Evolutionary conservation across 1,140 invertebrate species (phyloP), one percentile per base, ranked within the genome.

Genomic region (Drosophila sp.): DNA sequence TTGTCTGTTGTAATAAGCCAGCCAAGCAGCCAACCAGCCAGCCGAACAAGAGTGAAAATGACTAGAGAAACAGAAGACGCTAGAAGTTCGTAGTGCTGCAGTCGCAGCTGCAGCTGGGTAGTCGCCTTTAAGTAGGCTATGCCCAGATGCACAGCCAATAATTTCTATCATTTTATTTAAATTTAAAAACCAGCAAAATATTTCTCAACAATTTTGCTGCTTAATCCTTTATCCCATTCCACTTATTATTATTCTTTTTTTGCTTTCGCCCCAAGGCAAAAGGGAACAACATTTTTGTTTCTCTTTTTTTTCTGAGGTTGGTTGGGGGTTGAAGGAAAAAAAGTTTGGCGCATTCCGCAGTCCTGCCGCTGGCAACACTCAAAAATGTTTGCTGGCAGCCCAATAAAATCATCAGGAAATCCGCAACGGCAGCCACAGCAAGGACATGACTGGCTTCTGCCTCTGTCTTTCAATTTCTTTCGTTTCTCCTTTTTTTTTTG

Each of bases 401-500:
- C 83, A 86, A 86, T 87, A 86, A 86, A 86, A 86, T 86, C 83
- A 86, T 86, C 83, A 87, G 84, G 76, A 86, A 86, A 86, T 86
- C 83, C 84, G 83, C 72, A 85, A 63, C 72, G 63, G 54, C 66
- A 70, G 30, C 60, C 33, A 62, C 40, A 69, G 6, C 60, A 63
- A 66, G 47, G 67, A 33, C 72, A 65, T 33, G 54, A 55, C 44
- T 50, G 44, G 44, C 44, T 50, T 50, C 63, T 58, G 65, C 65
- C 41, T 44, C 69, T 79, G 80, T 87, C 84, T 89, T 89, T 84
- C 76, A 77, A 66, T 80, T 83, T 84, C 73, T 72, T 86, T 60
- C 70, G 27, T 57, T 67, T 72, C 11, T 41, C 10, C 23, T 23
- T 60, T 60, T 41, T 17, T 10, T 47, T 27, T 27, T 5, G 25